A percentile compares a stretch with the other conserved stretches of the same genome.
Evolutionary conservation across 1,140 invertebrate species (phyloP).

Genomic region (Holotrichia oblita): DNA sequence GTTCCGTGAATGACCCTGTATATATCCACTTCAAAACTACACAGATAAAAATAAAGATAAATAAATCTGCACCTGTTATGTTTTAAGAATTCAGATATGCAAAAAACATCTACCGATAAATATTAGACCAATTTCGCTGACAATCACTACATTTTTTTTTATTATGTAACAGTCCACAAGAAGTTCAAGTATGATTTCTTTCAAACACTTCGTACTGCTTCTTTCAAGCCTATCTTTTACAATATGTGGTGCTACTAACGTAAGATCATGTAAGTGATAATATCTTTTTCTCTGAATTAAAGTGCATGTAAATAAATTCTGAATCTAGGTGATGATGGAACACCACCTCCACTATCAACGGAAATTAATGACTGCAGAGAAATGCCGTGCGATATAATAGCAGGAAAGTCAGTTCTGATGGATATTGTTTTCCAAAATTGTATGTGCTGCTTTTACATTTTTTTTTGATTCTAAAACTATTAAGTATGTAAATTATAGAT

Average conservation of each 20-base stretch:
- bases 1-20: too few species aligned
- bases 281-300: background rate
- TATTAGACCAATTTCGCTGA: too few species aligned
- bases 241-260: background rate
- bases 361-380: constrained; percentile 17
- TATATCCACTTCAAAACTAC: too few species aligned
- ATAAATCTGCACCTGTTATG: too few species aligned
- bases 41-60: too few species aligned
- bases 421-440: background rate
- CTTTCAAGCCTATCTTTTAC: background rate
- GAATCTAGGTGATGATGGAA: constrained; percentile 18
- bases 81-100: too few species aligned
- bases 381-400: constrained; percentile 2
- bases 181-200: too few species aligned
- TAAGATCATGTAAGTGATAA: background rate
- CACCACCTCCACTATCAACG: background rate
- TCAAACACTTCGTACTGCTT: background rate
- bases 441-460: background rate
- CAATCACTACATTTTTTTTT: too few species aligned
- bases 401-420: constrained; percentile 3
- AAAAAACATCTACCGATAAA: too few species aligned
- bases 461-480: background rate
- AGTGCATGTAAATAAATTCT: background rate
- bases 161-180: too few species aligned
- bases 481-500: background rate